Percentiles rank a stretch among this genome's conserved stretches.
Conservation (phyloP, 2,113 vertebrate genomes). For the Pituophis catenifer region DNA sequence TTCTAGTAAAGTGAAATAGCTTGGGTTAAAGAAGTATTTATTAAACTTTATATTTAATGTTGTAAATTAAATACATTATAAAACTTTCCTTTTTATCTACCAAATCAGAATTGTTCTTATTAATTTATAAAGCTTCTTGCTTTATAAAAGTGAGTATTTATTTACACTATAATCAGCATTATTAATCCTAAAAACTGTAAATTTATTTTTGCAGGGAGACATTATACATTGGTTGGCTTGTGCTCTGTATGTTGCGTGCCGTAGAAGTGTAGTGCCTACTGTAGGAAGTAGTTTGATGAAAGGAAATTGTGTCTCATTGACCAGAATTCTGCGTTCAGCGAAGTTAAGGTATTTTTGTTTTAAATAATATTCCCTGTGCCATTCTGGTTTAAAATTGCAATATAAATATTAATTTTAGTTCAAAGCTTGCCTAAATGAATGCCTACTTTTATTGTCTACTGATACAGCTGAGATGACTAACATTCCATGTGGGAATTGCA, state of each 20-base stretch:
- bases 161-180: background rate
- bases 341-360: slow-evolving; percentile 83
- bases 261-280: slow-evolving; percentile 87
- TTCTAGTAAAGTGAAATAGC: background rate
- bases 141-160: background rate
- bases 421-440: background rate
- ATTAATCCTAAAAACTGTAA: background rate
- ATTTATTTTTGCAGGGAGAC: slow-evolving; percentile 79
- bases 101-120: background rate
- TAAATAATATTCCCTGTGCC: background rate
- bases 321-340: slow-evolving; percentile 89
- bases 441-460: background rate
- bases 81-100: background rate
- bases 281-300: slow-evolving; percentile 92
- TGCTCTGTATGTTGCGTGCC: slow-evolving; percentile 90
- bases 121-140: background rate
- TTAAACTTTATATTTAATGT: background rate
- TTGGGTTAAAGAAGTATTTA: background rate
- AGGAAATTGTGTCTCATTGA: slow-evolving; percentile 95
- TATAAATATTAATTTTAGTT: background rate
- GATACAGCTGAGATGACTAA: background rate
- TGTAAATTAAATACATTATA: background rate
- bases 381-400: background rate
- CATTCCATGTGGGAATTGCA: background rate
- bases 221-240: slow-evolving; percentile 93